A percentile compares a stretch with the other conserved stretches of the same genome.
These are phyloP conservation scores for Tenualosa thibaudeaui DNA, from an alignment of 2,797 vertebrate genomes.

Conservation along the genomic window DNA sequence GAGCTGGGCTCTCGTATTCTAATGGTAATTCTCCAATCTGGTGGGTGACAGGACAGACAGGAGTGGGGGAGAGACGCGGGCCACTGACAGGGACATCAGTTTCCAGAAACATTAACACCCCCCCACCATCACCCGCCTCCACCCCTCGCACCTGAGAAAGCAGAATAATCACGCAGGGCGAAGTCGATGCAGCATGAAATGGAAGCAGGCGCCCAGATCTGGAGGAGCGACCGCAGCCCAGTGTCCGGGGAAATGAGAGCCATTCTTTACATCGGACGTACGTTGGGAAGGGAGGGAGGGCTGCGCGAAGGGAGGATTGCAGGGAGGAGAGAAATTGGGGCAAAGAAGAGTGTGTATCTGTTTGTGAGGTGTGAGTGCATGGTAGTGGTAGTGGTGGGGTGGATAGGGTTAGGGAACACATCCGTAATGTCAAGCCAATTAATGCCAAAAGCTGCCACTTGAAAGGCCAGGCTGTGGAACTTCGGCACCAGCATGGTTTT, in stretches of 20 bases:
- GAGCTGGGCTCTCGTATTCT: slow-evolving; percentile 75
- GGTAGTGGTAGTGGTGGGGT: background rate
- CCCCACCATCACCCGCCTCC: slow-evolving; percentile 21
- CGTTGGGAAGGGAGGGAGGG: background rate
- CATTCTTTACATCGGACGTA: slow-evolving; percentile 73
- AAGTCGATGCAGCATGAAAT: slow-evolving; percentile 85
- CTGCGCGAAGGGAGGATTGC: background rate
- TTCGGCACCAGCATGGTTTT: background rate
- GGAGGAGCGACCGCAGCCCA: slow-evolving; percentile 78
- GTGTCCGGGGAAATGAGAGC: slow-evolving; percentile 85
- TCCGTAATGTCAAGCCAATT: slow-evolving; percentile 1
- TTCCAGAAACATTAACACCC: slow-evolving; percentile 87
- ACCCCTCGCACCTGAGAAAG: slow-evolving; percentile 81
- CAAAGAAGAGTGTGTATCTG: slow-evolving; percentile 33
- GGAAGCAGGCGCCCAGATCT: slow-evolving; percentile 82
- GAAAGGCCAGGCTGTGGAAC: background rate
- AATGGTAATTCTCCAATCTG: slow-evolving; percentile 90
- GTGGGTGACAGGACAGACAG: slow-evolving; percentile 75
- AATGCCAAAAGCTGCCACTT: slow-evolving; percentile 11
- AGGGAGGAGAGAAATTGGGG: slow-evolving; percentile 60
- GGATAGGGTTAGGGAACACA: slow-evolving; percentile 12
- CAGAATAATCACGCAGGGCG: slow-evolving; percentile 79
- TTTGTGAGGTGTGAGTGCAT: background rate
- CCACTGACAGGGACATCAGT: slow-evolving; percentile 90
- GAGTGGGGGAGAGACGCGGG: slow-evolving; percentile 73